Evolutionary conservation across 1,140 invertebrate species (phyloP), one percentile per base, ranked within the genome.

Genomic region (Mylabris phalerata): DNA sequence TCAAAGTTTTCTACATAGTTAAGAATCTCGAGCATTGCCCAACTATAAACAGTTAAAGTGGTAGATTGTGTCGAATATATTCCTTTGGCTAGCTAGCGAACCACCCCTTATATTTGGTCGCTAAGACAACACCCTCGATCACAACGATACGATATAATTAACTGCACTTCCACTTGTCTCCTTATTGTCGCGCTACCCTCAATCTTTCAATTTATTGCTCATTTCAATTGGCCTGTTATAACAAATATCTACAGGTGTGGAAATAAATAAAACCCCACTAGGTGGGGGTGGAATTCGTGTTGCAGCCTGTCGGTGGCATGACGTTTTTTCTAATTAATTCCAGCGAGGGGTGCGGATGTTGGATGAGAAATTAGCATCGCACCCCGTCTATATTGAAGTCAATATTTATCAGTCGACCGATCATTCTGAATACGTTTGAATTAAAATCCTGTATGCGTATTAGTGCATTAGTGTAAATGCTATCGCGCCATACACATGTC

Each of bases 391-490:
- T 61, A 49, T 62, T 58, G 59, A 57, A 69, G 65, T 67, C 66
- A 58, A 67, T 69, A 67, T 69, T 69, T 67, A 69, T 69, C 67
- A 69, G 67, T 67, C 61, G 61, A 69, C 50, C 64, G 65, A 69
- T 69, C 65, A 67, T 59, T 66, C 61, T 69, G 67, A 69, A 69
- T 69, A 62, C 58, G 54, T 59, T 32, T 47, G 66, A 69, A 67
- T 69, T 65, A 69, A 69, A 67, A 65, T 67, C 61, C 52, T 32
- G 63, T 65, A 64, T 63, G 56, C 58, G 64, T 55, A 66, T 62
- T 62, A 65, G 60, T 54, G 66, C 64, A 63, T 66, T 66, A 64
- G 60, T 66, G 55, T 66, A 63, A 67, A 67, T 62, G 60, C 57
- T 65, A 67, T 65, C 62, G 63, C 66, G 61, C 55, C 66, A 57